Conservation (phyloP, 2,113 vertebrate species). For the Gadus macrocephalus region DNA sequence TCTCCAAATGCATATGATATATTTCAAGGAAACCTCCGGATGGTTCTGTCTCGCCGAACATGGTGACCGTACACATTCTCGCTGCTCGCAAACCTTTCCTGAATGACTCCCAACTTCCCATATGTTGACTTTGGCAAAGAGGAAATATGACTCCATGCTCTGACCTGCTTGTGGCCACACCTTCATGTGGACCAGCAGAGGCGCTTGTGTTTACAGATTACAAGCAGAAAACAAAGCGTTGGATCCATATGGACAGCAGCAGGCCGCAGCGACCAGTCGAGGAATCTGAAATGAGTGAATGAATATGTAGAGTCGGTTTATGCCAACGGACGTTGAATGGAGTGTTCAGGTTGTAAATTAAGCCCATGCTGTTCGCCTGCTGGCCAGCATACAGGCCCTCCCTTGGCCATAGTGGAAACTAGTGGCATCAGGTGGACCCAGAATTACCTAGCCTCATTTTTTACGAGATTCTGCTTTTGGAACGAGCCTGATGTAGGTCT, state of each 20-base stretch:
- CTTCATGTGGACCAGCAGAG: not conserved
- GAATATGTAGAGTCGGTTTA: no score
- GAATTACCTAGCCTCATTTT: constrained; percentile 36
- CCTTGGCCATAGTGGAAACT: constrained; percentile 14
- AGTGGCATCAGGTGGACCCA: constrained; percentile 30
- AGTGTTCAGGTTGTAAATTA: no score
- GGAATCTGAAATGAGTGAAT: no score
- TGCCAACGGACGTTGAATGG: no score
- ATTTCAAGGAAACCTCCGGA: constrained; percentile 20
- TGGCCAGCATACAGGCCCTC: not conserved
- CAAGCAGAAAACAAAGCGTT: no score
- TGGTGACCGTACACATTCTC: not conserved
- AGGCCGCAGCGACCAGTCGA: no score
- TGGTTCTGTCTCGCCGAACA: not conserved
- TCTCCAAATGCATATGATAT: constrained; percentile 26
- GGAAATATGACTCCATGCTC: constrained; percentile 11
- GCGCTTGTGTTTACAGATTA: no score
- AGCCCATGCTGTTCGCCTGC: no score
- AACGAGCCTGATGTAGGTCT: no score
- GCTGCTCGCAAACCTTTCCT: not conserved
- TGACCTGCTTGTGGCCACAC: not conserved
- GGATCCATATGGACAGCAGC: no score
- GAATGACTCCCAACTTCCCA: constrained; percentile 18
- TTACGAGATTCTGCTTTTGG: not conserved
- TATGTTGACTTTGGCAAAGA: constrained; percentile 33